Percentiles rank a stretch among this genome's conserved stretches.
These are phyloP conservation scores for Cephus rjabovi DNA, from an alignment of 2,888 invertebrate genomes.

Conservation along the genomic window DNA sequence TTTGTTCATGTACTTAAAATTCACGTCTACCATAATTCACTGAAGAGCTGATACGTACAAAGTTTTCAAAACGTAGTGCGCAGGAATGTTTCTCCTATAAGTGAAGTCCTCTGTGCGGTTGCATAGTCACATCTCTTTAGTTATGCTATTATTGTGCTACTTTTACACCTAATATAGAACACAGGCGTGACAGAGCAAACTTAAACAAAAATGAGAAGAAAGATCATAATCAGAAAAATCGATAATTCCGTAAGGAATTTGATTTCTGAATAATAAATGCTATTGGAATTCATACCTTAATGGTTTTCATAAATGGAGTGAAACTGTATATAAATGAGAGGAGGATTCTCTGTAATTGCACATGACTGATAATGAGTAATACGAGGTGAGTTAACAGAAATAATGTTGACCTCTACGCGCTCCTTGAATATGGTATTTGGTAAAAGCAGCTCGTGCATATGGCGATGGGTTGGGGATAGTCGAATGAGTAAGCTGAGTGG, in stretches of 20 bases:
- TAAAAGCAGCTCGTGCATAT: not conserved
- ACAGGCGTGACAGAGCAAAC: not conserved
- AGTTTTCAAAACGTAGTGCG: not conserved
- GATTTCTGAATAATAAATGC: no score
- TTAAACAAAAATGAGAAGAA: not conserved
- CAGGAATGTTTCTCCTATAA: not conserved
- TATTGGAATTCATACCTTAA: no score
- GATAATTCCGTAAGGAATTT: not conserved
- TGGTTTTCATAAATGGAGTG: no score
- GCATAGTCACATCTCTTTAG: not conserved
- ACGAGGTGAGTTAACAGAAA: no score
- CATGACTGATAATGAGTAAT: no score
- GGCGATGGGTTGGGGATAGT: not conserved
- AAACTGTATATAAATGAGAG: no score
- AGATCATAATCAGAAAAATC: not conserved
- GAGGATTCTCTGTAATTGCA: no score
- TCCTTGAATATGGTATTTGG: not conserved
- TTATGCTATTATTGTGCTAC: not conserved
- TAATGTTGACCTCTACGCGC: no score
- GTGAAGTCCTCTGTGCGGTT: not conserved
- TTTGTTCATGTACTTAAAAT: not conserved
- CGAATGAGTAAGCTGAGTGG: conserved; percentile 15
- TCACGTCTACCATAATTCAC: not conserved
- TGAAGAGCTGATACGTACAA: not conserved
- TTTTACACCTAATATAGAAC: not conserved